Percentiles rank a stretch among this genome's conserved stretches.
phyloP scores from a whole-genome alignment of 2,797 vertebrate genomes.

The Sternotherus odoratus region DNA sequence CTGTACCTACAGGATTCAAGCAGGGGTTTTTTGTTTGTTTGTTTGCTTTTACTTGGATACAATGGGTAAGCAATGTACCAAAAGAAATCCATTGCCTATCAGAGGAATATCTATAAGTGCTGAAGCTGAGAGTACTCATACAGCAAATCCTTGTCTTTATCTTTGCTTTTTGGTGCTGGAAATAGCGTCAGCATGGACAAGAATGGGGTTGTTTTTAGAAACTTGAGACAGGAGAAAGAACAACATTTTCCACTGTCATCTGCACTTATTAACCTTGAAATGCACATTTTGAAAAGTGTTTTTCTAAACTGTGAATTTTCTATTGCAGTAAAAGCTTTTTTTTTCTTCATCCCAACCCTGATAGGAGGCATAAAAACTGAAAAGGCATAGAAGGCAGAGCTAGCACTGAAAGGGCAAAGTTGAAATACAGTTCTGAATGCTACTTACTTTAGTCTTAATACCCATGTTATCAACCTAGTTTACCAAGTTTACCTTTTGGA shows the following conservation, averaged over 20 bases:
- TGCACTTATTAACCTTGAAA: slow-evolving; percentile 33
- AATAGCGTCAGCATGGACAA: slow-evolving; percentile 1
- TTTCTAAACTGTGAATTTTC: background rate
- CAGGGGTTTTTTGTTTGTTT: background rate
- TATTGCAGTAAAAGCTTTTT: background rate
- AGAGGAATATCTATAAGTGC: background rate
- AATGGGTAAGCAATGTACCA: background rate
- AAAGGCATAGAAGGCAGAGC: background rate
- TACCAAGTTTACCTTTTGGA: background rate
- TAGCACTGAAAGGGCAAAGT: background rate
- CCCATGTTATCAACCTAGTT: background rate
- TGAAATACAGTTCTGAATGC: background rate
- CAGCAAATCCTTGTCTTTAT: background rate
- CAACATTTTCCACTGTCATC: slow-evolving; percentile 5
- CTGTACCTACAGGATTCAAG: background rate
- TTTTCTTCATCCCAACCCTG: background rate
- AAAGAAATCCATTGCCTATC: accelerated
- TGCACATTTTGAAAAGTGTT: background rate
- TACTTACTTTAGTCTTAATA: background rate
- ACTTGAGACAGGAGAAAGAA: background rate
- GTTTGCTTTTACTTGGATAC: accelerated
- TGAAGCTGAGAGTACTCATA: background rate
- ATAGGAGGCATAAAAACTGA: background rate
- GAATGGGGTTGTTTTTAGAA: slow-evolving; percentile 13
- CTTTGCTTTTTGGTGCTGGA: background rate